Percentiles rank a stretch among this genome's conserved stretches.
These are phyloP conservation scores for Porites rus DNA, from an alignment of 92 coral and sea anemone species.

Conservation along the genomic window DNA sequence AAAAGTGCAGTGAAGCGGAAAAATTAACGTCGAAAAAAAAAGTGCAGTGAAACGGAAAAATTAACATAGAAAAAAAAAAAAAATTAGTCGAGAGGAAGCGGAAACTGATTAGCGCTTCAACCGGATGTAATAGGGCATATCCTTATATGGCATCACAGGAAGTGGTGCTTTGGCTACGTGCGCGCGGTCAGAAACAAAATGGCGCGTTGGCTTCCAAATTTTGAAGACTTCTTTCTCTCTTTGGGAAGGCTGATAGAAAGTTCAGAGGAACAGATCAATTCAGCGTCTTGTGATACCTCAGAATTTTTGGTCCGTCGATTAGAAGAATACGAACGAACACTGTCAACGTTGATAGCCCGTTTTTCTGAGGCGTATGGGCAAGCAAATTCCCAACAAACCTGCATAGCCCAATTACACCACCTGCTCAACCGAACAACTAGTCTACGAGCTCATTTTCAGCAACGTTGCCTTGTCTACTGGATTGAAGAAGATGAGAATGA, in stretches of 20 bases:
- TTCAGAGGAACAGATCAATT: slow-evolving; percentile 40
- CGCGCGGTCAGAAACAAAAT: slow-evolving; percentile 10
- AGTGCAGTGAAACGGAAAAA: no score
- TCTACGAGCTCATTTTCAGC: slow-evolving; percentile 46
- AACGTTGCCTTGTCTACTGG: slow-evolving; percentile 27
- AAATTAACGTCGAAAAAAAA: no score
- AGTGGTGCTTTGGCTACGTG: background rate
- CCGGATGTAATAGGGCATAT: no score
- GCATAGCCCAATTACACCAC: slow-evolving; percentile 35
- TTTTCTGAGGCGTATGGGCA: slow-evolving; percentile 49
- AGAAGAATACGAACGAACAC: slow-evolving; percentile 45
- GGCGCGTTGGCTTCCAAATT: slow-evolving; percentile 61
- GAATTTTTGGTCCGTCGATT: slow-evolving; percentile 55
- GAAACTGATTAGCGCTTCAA: no score
- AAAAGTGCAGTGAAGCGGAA: no score
- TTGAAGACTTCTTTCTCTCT: slow-evolving; percentile 38
- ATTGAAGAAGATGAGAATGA: slow-evolving; percentile 21
- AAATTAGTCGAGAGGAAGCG: no score
- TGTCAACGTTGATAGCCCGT: slow-evolving; percentile 31
- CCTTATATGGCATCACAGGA: no score
- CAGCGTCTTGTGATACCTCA: slow-evolving; percentile 24
- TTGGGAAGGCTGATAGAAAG: slow-evolving; percentile 54
- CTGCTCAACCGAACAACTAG: slow-evolving; percentile 36
- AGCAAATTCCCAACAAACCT: slow-evolving; percentile 6
- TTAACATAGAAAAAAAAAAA: no score